phyloP scores from a whole-genome alignment of 2,113 vertebrate species.

The Amia ocellicauda region DNA sequence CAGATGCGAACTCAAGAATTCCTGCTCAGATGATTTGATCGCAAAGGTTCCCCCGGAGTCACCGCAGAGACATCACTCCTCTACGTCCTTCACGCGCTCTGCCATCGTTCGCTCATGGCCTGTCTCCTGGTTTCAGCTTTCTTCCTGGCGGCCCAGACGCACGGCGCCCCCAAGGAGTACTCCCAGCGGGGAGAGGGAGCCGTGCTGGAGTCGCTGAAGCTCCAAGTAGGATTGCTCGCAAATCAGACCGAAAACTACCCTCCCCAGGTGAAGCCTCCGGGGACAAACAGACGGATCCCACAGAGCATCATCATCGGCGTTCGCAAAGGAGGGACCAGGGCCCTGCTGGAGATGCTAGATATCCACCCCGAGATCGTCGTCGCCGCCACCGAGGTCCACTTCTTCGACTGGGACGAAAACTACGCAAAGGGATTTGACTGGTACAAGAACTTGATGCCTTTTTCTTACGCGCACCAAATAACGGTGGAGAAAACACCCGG shows the following conservation, averaged over 20 bases:
- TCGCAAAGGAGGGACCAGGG: constrained; percentile 86
- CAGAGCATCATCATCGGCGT: constrained; percentile 90
- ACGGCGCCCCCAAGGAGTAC: constrained; percentile 58
- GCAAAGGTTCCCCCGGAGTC: constrained; percentile 35
- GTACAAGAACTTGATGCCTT: constrained; percentile 87
- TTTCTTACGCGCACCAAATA: constrained; percentile 85
- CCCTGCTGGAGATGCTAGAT: constrained; percentile 88
- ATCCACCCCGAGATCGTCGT: constrained; percentile 86
- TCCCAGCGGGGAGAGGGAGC: constrained; percentile 51
- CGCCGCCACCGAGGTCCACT: constrained; percentile 89
- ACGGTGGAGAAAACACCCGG: constrained; percentile 92
- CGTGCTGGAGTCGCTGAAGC: constrained; percentile 52
- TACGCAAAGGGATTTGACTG: constrained; percentile 85
- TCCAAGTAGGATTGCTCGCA: constrained; percentile 50
- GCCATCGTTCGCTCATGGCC: constrained; percentile 66
- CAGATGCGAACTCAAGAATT: constrained; percentile 40
- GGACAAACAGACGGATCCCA: constrained; percentile 74
- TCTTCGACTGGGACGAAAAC: constrained; percentile 94
- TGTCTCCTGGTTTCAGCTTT: constrained; percentile 70
- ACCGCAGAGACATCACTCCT: constrained; percentile 15
- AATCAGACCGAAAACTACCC: constrained; percentile 66
- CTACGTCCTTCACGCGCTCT: constrained; percentile 12
- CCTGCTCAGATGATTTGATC: constrained; percentile 46
- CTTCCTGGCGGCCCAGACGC: constrained; percentile 71
- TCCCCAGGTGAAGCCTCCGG: constrained; percentile 67